These are phyloP conservation scores for Microcebus tavaratra DNA, from an alignment of 2,113 vertebrate species.

Conservation along the genomic window DNA sequence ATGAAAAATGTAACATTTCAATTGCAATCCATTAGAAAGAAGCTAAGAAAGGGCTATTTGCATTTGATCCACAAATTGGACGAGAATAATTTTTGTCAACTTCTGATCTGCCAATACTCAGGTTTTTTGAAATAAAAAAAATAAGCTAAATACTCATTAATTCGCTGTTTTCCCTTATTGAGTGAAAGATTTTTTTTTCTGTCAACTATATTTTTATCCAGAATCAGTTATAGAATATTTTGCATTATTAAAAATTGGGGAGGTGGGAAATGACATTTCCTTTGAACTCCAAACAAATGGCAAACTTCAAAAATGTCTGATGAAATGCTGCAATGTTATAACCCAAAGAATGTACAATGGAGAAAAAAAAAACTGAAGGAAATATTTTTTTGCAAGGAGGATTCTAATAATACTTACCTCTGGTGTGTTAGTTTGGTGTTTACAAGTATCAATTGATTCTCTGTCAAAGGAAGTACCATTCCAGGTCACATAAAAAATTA, in stretches of 20 bases:
- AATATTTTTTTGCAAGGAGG: not conserved
- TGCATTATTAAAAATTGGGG: constrained; percentile 77
- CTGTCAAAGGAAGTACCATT: not conserved
- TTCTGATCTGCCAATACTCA: constrained; percentile 80
- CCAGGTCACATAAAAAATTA: constrained; percentile 23
- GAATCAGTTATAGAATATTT: constrained; percentile 68
- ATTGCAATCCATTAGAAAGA: constrained; percentile 81
- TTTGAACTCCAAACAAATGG: constrained; percentile 64
- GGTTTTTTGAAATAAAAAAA: constrained; percentile 53
- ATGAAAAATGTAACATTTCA: constrained; percentile 87
- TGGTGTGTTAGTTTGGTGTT: not conserved
- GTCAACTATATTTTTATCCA: constrained; percentile 55
- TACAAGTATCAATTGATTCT: constrained; percentile 38
- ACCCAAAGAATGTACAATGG: not conserved
- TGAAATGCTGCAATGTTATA: constrained; percentile 52
- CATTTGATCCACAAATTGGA: constrained; percentile 85
- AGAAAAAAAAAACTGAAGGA: not conserved
- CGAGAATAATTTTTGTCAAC: constrained; percentile 83
- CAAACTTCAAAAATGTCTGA: constrained; percentile 61
- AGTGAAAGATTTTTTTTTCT: constrained; percentile 73
- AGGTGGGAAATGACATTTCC: constrained; percentile 40
- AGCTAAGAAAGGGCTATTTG: constrained; percentile 76
- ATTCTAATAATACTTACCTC: constrained; percentile 3
- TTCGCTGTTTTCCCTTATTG: constrained; percentile 80
- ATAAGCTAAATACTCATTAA: constrained; percentile 82